Percentiles rank a stretch among this genome's conserved stretches.
Conservation (phyloP, 2,888 invertebrate genomes). For the Dusona sp. region DNA sequence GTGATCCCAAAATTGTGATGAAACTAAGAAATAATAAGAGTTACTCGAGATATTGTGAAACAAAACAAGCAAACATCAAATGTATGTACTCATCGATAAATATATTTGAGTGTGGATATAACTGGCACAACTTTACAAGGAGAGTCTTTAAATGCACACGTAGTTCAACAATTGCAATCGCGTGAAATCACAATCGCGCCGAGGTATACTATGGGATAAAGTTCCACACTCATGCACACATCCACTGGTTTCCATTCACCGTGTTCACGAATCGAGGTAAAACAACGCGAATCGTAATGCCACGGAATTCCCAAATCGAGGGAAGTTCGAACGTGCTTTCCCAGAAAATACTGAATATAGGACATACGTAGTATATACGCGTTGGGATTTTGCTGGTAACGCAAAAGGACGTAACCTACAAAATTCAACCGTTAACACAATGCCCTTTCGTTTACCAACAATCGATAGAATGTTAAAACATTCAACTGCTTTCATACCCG, state of each 20-base stretch:
- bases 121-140: not conserved
- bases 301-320: slow-evolving; percentile 39
- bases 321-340: slow-evolving; percentile 54
- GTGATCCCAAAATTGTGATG: not conserved
- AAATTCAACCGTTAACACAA: not conserved
- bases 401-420: slow-evolving; percentile 32
- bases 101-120: not conserved
- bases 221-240: not conserved
- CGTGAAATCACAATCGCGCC: slow-evolving; percentile 64
- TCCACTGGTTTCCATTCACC: slow-evolving; percentile 4
- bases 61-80: not conserved
- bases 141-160: slow-evolving; percentile 32
- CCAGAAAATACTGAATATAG: slow-evolving; percentile 29
- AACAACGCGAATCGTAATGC: slow-evolving; percentile 32
- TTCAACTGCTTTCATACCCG: slow-evolving; percentile 32
- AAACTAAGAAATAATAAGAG: not conserved
- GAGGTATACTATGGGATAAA: slow-evolving; percentile 2
- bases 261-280: slow-evolving; percentile 30
- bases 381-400: not conserved
- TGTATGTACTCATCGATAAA: not conserved
- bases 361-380: not conserved
- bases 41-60: not conserved
- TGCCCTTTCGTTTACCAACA: slow-evolving; percentile 2
- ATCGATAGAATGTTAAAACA: slow-evolving; percentile 25
- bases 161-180: slow-evolving; percentile 62